phyloP scores from a whole-genome alignment of 1,140 invertebrate genomes.

The Caenorhabditis brenneri region DNA sequence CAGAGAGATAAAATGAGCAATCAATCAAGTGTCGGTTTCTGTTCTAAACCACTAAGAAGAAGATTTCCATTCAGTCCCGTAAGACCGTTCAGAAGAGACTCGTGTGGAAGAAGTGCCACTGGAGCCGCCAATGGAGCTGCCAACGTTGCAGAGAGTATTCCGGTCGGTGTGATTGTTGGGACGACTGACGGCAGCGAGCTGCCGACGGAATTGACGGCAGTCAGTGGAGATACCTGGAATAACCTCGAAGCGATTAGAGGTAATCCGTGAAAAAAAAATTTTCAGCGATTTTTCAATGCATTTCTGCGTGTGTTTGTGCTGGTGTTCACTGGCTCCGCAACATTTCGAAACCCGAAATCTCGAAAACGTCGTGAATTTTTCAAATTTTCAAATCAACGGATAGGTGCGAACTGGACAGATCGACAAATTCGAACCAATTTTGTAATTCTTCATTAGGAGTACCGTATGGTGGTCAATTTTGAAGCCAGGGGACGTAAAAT shows the following conservation, averaged over 20 bases:
- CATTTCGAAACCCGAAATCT: too few relatives aligned
- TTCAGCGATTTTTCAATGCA: too few relatives aligned
- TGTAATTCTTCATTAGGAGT: too few relatives aligned
- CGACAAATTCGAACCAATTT: too few relatives aligned
- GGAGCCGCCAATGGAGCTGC: background rate
- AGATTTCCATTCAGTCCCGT: background rate
- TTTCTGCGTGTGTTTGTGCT: too few relatives aligned
- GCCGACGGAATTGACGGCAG: background rate
- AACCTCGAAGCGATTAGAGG: background rate
- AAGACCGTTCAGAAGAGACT: background rate
- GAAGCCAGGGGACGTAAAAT: too few relatives aligned
- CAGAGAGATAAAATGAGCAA: background rate
- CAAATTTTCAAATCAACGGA: too few relatives aligned
- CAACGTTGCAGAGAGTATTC: background rate
- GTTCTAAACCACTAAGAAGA: background rate
- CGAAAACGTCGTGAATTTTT: too few relatives aligned
- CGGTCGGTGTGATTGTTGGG: background rate
- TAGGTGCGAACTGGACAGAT: too few relatives aligned
- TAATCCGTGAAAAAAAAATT: background rate
- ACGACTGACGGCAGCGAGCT: background rate
- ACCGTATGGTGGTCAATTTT: too few relatives aligned
- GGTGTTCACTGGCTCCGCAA: too few relatives aligned
- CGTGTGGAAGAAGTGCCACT: background rate
- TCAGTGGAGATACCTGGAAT: constrained; percentile 23
- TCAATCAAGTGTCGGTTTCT: background rate